Conservation (phyloP, 2,797 vertebrate genomes). For the Cercopithecus diana region DNA sequence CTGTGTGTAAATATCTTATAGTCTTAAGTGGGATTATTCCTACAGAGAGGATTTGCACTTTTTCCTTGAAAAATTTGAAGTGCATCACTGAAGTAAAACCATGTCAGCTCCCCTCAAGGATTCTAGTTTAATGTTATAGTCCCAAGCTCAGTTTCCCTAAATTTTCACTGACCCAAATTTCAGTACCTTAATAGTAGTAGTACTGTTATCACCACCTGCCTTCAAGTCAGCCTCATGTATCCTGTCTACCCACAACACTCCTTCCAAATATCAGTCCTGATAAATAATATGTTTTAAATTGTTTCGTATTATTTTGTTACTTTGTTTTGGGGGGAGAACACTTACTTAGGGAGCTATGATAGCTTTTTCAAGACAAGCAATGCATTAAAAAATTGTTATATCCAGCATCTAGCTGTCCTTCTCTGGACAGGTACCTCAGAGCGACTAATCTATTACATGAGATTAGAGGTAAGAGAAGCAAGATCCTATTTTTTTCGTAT, state of each 20-base stretch:
- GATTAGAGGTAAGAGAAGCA: background rate
- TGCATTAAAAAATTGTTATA: background rate
- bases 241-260: background rate
- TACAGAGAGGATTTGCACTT: background rate
- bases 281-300: background rate
- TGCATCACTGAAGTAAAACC: background rate
- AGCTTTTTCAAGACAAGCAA: background rate
- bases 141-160: background rate
- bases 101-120: no score
- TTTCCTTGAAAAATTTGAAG: background rate
- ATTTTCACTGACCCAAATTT: no score
- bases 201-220: background rate
- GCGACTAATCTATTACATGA: background rate
- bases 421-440: background rate
- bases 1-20: background rate
- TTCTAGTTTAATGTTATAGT: background rate
- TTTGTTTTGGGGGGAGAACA: background rate
- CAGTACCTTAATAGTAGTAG: background rate
- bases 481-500: background rate
- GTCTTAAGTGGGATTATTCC: background rate
- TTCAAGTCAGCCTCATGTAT: background rate
- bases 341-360: background rate
- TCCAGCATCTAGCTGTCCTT: background rate
- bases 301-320: background rate
- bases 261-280: background rate